Evolutionary conservation across 2,113 vertebrate genomes (phyloP), one percentile per base, ranked within the genome.

Genomic region (Sapayoa aenigma): DNA sequence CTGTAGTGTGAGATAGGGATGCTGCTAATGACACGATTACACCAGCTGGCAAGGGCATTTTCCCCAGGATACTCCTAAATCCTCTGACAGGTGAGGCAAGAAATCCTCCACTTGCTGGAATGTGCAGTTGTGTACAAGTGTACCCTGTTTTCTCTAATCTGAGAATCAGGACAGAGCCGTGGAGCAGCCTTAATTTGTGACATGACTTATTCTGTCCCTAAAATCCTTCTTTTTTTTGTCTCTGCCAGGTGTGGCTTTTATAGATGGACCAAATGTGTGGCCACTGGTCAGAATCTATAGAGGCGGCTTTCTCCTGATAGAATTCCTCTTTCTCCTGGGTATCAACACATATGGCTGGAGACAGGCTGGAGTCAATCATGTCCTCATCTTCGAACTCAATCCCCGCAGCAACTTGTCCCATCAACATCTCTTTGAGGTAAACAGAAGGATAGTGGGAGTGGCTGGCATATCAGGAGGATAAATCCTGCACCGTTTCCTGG

Each of bases 341-440:
- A 99, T 99, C 97, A 99, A 99, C 98, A 99, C 99, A 0, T 99
- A 99, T 16, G 99, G 99, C 90, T 99, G 99, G 99, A 98, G 98
- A 89, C 98, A 99, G 94, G 99, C 99, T 75, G 99, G 99, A 95
- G 99, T 99, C 96, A 99, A 99, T 97, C 99, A 99, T 8, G 98
- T 99, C 63, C 99, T 99, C 91, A 99, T 99, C 96, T 99, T 99
- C 20, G 99, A 99, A 89, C 99, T 99, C 93, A 99, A 99, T 91
- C 99, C 99, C 67, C 98, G 99, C 93, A 99, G 98, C 97, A 99
- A 99, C 98, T 98, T 99, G 83, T 99, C 99, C 80, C 99, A 99
- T 98, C 99, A 99, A 87, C 99, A 99, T 97, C 98, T 99, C 93
- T 99, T 99, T 97, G 99, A 99, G 99, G 99, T 99, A 94, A 98